Evolutionary conservation across 2,797 vertebrate genomes (phyloP), one percentile per base, ranked within the genome.

Genomic region (Delichon dasypus): DNA sequence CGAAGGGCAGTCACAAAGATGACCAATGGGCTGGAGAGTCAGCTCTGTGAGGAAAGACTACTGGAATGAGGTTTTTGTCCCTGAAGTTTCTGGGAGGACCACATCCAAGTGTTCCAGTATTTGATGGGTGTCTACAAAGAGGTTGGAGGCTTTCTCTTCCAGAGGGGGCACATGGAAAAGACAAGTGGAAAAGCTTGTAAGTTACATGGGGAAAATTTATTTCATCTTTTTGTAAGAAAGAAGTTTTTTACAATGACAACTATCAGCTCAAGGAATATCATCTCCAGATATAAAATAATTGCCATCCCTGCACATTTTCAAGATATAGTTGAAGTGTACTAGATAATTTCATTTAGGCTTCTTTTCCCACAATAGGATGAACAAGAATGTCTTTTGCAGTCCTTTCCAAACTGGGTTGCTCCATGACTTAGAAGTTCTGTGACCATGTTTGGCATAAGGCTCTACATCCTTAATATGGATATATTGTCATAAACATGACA

Each of bases 151-250:
- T 55, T 9, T 51, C 21, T 89, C 25, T 66, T 68, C 20, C 61
- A 19, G 57, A 54, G 16, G 4, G 21, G 5, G 13, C 34, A 74
- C 7, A 9, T 16, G 15, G n/a, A 70, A 85, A 70, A 30, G 11
- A 32, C 9, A 54, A 60, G 18, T 3, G 6, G 5, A 8, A 77
- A 68, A 42, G 3, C 3, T 16, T 51, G 0, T 6, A 55, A 36
- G 10, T 26, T 65, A 16, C 16, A 42, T 2, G 0, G 0, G 22
- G 44, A 5, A 45, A 16, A 64, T 55, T 65, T 14, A 64, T 55
- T 65, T 55, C 23, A 17, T 20, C 18, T 32, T 38, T 20, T 64
- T 36, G 3, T 22, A 53, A 57, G 16, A 50, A 72, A 67, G 2
- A 71, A 5, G 1, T 25, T 22, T 88, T 73, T 44, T n/a, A 47